A percentile compares a stretch with the other conserved stretches of the same genome.
phyloP scores from a whole-genome alignment of 2,113 vertebrate species.

The Saguinus midas region DNA sequence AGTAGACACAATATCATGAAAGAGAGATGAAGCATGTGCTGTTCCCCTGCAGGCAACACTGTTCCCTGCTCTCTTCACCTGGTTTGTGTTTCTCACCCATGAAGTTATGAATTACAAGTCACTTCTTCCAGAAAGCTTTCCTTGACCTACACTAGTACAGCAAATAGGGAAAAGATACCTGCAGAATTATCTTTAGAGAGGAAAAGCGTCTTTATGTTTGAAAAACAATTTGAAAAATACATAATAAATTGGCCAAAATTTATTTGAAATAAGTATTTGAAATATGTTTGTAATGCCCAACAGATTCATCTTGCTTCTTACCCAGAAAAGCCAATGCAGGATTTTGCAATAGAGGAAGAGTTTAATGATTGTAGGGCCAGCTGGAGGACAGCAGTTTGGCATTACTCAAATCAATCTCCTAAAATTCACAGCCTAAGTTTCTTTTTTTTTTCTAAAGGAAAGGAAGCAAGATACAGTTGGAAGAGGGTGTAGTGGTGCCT shows the following conservation, averaged over 20 bases:
- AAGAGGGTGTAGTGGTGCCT: no score
- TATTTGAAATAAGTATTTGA: background rate
- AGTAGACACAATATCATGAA: background rate
- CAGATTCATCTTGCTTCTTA: no score
- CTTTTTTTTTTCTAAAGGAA: no score
- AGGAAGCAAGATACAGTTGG: no score
- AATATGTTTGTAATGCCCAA: background rate
- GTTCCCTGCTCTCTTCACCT: background rate
- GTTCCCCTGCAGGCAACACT: background rate
- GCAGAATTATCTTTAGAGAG: background rate
- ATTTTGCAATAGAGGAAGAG: no score
- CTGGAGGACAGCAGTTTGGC: no score
- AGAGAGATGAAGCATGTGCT: background rate
- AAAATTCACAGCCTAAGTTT: no score
- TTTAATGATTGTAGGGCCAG: no score
- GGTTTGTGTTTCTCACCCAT: background rate
- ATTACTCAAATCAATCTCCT: no score
- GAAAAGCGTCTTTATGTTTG: background rate
- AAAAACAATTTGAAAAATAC: background rate
- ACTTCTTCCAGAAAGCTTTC: background rate
- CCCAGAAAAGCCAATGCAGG: no score
- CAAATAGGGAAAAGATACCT: background rate
- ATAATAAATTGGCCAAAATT: background rate
- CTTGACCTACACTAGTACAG: background rate
- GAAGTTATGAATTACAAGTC: background rate